These are phyloP conservation scores for Brachionus koreanus DNA, from an alignment of 1,140 invertebrate species.

Conservation along the genomic window DNA sequence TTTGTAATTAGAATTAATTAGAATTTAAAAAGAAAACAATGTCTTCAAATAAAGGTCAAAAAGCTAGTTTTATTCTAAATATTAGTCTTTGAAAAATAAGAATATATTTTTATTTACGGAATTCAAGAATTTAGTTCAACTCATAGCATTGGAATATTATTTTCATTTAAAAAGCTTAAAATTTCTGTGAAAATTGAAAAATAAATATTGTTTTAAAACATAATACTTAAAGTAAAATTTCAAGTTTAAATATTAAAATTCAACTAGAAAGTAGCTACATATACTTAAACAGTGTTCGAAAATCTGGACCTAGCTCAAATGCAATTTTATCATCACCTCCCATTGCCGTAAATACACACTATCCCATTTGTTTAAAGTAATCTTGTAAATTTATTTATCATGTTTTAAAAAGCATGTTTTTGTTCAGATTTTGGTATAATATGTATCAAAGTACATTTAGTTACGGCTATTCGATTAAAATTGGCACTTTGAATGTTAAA, in stretches of 20 bases:
- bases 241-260: background rate
- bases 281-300: background rate
- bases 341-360: background rate
- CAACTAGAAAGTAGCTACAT: background rate
- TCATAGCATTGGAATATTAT: no score
- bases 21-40: no score
- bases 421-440: slow-evolving; percentile 22
- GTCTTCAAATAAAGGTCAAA: no score
- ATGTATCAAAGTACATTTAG: background rate
- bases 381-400: background rate
- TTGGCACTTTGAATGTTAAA: background rate
- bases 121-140: no score
- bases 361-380: background rate
- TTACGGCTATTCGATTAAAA: background rate
- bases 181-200: background rate
- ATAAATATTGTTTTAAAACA: background rate
- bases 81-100: no score
- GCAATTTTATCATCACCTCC: slow-evolving; percentile 7
- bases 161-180: no score
- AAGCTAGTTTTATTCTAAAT: no score
- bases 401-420: background rate
- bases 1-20: no score
- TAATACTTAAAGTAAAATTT: background rate
- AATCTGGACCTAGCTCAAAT: background rate
- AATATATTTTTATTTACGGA: no score